phyloP scores from a whole-genome alignment of 2,797 vertebrate genomes.

The Brachyrhaphis roseni region DNA sequence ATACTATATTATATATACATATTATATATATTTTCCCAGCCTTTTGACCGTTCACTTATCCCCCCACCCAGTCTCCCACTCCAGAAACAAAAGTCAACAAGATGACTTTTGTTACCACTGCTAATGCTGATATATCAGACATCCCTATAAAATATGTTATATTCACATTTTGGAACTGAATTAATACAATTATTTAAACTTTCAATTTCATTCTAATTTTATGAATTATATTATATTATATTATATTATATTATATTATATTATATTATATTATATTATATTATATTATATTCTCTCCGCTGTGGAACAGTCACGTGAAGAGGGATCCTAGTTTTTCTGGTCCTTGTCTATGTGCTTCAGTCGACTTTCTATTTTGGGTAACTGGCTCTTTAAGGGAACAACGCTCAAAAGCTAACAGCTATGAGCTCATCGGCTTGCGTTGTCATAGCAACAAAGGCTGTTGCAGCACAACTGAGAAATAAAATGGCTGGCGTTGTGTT shows the following conservation, averaged over 20 bases:
- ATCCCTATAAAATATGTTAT: not conserved
- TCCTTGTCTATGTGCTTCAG: conserved; percentile 45
- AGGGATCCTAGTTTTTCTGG: conserved; percentile 11
- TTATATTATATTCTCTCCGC: not conserved
- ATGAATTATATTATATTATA: not conserved
- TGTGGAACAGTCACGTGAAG: conserved; percentile 8
- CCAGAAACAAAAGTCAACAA: too few relatives aligned
- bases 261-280: not conserved
- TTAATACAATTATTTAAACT: not conserved
- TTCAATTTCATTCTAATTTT: not conserved
- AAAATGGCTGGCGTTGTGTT: conserved; percentile 80
- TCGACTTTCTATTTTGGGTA: conserved; percentile 51
- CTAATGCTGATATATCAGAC: too few relatives aligned
- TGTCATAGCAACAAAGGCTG: conserved; percentile 83
- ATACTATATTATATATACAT: too few relatives aligned
- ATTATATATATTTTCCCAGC: too few relatives aligned
- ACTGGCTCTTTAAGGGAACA: conserved; percentile 76
- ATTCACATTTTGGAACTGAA: not conserved
- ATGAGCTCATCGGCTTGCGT: conserved; percentile 84
- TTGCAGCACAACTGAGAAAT: conserved; percentile 82
- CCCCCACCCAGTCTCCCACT: too few relatives aligned
- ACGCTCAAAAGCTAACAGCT: conserved; percentile 75
- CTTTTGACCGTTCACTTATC: too few relatives aligned
- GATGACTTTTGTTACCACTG: too few relatives aligned
- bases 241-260: not conserved